Evolutionary conservation across 2,113 vertebrate genomes (phyloP).

Genomic region (Cavia porcellus): DNA sequence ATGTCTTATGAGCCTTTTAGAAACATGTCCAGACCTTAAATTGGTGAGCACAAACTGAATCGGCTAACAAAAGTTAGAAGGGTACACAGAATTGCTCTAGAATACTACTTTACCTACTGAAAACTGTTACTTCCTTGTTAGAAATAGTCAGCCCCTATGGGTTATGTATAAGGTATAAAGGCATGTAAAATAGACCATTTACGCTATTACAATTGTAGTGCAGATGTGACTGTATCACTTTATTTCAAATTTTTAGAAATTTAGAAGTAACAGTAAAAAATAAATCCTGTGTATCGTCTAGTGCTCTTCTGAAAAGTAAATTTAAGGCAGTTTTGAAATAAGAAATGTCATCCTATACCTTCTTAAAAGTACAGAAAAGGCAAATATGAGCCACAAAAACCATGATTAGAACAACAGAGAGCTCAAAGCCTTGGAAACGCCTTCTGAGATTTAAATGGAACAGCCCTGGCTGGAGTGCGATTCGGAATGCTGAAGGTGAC

Average conservation of each 20-base stretch:
- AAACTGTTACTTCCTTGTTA: background rate
- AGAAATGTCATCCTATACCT: background rate
- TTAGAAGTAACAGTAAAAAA: background rate
- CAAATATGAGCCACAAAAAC: background rate
- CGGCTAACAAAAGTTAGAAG: background rate
- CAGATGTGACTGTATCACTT: background rate
- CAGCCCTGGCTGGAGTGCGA: background rate
- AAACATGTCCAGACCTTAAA: background rate
- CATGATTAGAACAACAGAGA: conserved; percentile 49
- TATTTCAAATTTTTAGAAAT: conserved; percentile 53
- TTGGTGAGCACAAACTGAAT: conserved; percentile 45
- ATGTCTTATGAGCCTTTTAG: conserved; percentile 7
- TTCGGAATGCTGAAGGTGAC: background rate
- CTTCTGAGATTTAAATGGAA: background rate
- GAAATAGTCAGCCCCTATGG: background rate
- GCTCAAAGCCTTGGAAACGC: background rate
- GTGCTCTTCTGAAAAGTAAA: conserved; percentile 26
- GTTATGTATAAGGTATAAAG: background rate
- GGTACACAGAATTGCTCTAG: background rate
- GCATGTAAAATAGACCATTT: background rate
- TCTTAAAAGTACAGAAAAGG: background rate
- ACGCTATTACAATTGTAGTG: background rate
- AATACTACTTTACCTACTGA: background rate
- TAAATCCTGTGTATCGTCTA: background rate
- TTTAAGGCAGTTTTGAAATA: conserved; percentile 42